phyloP scores from a whole-genome alignment of 2,113 vertebrate genomes.

The Bostrychus sinensis region DNA sequence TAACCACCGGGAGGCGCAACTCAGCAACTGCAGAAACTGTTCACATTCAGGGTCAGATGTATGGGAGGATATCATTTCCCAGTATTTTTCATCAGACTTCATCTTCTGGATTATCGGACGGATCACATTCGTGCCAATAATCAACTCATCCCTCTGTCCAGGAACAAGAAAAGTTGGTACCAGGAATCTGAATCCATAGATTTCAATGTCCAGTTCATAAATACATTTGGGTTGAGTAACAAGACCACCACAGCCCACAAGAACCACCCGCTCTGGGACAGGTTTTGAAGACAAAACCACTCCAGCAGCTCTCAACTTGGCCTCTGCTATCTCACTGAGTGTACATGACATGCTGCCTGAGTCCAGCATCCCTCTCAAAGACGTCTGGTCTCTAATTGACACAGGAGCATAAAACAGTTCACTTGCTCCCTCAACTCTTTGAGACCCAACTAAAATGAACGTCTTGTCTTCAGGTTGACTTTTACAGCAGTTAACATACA shows the following conservation, averaged over 20 bases:
- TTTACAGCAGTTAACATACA: too few species aligned
- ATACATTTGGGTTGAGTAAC: too few species aligned
- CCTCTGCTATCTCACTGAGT: not conserved
- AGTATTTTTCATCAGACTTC: not conserved
- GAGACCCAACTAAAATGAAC: not conserved
- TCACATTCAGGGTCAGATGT: not conserved
- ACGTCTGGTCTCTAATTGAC: not conserved
- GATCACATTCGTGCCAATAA: too few species aligned
- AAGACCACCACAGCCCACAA: too few species aligned
- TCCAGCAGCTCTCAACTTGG: too few species aligned
- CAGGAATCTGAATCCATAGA: too few species aligned
- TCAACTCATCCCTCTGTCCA: too few species aligned
- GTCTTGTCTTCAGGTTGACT: not conserved
- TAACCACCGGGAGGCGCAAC: too few species aligned
- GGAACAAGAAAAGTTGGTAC: too few species aligned
- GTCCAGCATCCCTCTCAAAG: slow-evolving; percentile 10
- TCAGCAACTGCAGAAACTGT: not conserved
- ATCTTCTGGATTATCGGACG: not conserved
- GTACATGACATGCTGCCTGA: slow-evolving; percentile 15
- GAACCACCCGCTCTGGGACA: too few species aligned
- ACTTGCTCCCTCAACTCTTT: not conserved
- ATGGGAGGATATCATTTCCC: not conserved
- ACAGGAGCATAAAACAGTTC: not conserved
- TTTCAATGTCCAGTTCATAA: too few species aligned
- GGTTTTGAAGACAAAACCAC: too few species aligned